Base-by-base conservation (phyloP, 2,888 invertebrate species). In the Sarcophaga variegata region DNA sequence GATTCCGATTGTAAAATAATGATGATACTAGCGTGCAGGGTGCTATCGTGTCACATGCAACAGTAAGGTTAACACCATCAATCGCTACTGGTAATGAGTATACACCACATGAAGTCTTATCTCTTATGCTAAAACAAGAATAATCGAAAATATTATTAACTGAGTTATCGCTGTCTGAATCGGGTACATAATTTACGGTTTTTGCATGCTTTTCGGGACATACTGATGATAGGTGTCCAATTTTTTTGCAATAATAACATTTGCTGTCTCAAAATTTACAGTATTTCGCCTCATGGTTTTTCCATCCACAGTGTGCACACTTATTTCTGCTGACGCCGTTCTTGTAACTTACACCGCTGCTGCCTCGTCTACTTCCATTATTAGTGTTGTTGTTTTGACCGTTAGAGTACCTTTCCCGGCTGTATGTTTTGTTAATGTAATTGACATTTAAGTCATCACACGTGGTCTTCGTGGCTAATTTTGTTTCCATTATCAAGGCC, bases 101-200 rank as follows among this genome's bases (percentile, higher is more conserved):
- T 2, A 84, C 3, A 60, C 64, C 72, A 49, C 27, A 37, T n/a
- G 69, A 62, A 27, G 59, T 54, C 49, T 83, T 69, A 67, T 49
- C 75, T 27, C 25, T 37, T n/a, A 79, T 70, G 69, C 62, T 70
- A 59, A 63, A 84, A 70, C 78, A 67, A 62, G 74, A 83, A 79
- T 62, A 74, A 67, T 78, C 72, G 69, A 69, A 72, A 27, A 62
- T 8, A 47, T 72, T 69, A 63, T 74, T 63, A 66, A 27, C 37
- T 14, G 22, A 66, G 11, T 37, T 62, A 54, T 66, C 59, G 10
- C 45, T 78, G 17, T 79, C 75, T n/a, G 63, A 72, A 54, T 78
- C 71, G 22, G 83, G 78, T 72, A 83, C 72, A 79, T 83, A 83
- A n/a, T 83, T 83, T 4, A 67, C 66, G 74, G 22, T 27, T 17